Evolutionary conservation across 1,140 invertebrate species (phyloP).

Genomic region (Lepidurus packardi): DNA sequence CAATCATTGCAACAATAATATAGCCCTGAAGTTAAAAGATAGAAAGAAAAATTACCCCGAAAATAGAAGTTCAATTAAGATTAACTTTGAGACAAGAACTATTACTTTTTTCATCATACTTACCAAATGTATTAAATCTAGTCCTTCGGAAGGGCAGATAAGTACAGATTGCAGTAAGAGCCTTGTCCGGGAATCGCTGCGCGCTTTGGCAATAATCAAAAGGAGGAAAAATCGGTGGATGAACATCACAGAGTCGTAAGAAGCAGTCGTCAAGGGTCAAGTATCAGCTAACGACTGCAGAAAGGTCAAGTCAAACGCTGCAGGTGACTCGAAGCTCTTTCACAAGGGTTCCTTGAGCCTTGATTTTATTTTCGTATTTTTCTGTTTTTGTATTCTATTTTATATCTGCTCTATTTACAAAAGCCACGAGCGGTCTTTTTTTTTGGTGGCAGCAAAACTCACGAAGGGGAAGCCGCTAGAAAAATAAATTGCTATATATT

Average conservation of each 20-base stretch:
- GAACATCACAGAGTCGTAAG: neutral
- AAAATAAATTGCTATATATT: neutral
- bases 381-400: neutral
- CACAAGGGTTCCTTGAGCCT: neutral
- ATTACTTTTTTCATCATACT: no score
- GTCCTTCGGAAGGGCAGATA: neutral
- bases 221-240: neutral
- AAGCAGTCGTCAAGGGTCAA: neutral
- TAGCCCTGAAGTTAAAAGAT: no score
- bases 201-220: neutral
- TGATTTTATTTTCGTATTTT: no score
- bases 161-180: neutral
- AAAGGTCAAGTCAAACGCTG: neutral
- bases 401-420: neutral
- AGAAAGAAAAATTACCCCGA: no score
- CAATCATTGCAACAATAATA: no score
- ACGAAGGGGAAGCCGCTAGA: neutral
- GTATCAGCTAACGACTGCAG: slow-evolving; percentile 1
- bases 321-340: neutral
- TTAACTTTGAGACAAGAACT: no score
- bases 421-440: neutral
- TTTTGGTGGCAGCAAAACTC: neutral
- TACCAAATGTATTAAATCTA: no score
- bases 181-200: neutral
- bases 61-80: no score